phyloP scores from a whole-genome alignment of 2,888 invertebrate genomes.

The Thelaira solivaga region DNA sequence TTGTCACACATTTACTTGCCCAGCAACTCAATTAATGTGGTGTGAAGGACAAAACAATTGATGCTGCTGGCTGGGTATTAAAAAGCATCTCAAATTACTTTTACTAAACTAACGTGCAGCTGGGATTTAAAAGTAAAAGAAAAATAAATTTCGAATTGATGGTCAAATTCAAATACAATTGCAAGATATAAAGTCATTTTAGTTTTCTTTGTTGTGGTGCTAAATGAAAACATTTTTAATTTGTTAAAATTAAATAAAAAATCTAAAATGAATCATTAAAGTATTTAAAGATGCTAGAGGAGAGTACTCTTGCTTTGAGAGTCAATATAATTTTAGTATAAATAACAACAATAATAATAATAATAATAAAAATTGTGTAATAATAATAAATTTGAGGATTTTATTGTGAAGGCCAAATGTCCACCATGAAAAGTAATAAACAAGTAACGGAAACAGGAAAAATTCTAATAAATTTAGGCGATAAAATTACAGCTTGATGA shows the following conservation, averaged over 20 bases:
- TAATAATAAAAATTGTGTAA: not conserved
- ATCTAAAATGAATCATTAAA: conserved; percentile 17
- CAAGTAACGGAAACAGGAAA: not conserved
- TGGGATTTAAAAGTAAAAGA: not conserved
- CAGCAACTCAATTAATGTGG: not conserved
- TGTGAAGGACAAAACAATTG: not conserved
- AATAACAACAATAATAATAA: not conserved
- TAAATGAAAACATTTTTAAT: too few species aligned
- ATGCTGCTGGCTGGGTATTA: too few species aligned
- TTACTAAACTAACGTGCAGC: not conserved
- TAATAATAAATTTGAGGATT: conserved; percentile 1
- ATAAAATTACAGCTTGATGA: too few species aligned
- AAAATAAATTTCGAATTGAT: too few species aligned
- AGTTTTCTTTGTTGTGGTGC: too few species aligned
- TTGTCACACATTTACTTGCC: too few species aligned
- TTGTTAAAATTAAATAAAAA: too few species aligned
- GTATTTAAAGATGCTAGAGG: too few species aligned
- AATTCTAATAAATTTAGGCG: too few species aligned
- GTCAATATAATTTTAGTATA: not conserved
- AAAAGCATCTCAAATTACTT: conserved; percentile 35
- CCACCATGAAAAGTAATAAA: not conserved
- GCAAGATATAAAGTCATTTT: too few species aligned
- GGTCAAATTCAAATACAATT: too few species aligned
- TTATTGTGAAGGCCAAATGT: conserved; percentile 1
- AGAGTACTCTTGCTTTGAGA: too few species aligned